Conservation (phyloP, 2,797 vertebrate species). For the Sebastes matsubarae region DNA sequence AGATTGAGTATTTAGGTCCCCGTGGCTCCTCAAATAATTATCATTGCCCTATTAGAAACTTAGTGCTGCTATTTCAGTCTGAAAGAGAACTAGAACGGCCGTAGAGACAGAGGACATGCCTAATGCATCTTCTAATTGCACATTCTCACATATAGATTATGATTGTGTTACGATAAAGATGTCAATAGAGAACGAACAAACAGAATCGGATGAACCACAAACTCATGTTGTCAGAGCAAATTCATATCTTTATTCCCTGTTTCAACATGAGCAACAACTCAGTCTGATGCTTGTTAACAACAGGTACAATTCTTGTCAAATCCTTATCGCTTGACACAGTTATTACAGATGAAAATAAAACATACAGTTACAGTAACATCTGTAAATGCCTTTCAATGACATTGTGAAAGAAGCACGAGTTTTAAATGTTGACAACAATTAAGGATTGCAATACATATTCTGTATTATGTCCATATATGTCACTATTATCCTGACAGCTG, state of each 20-base stretch:
- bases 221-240: conserved; percentile 4
- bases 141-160: not conserved
- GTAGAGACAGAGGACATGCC: not conserved
- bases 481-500: conserved; percentile 14
- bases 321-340: not conserved
- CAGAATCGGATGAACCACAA: not conserved
- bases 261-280: conserved; percentile 34
- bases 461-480: conserved; percentile 20
- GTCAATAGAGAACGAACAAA: not conserved
- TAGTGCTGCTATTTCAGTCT: not conserved
- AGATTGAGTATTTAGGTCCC: not conserved
- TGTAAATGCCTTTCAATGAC: conserved; percentile 7
- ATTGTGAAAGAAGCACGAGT: not conserved
- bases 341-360: conserved; percentile 14
- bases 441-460: conserved; percentile 20
- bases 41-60: not conserved
- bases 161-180: not conserved
- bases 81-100: not conserved
- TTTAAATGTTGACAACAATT: conserved; percentile 13
- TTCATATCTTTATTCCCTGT: conserved; percentile 40
- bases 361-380: conserved; percentile 8
- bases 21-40: not conserved
- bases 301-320: conserved; percentile 9
- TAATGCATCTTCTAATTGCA: not conserved
- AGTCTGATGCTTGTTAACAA: conserved; percentile 1